Evolutionary conservation across 1,140 invertebrate species (phyloP), one percentile per base, ranked within the genome.

Genomic region (Eurosta solidaginis): DNA sequence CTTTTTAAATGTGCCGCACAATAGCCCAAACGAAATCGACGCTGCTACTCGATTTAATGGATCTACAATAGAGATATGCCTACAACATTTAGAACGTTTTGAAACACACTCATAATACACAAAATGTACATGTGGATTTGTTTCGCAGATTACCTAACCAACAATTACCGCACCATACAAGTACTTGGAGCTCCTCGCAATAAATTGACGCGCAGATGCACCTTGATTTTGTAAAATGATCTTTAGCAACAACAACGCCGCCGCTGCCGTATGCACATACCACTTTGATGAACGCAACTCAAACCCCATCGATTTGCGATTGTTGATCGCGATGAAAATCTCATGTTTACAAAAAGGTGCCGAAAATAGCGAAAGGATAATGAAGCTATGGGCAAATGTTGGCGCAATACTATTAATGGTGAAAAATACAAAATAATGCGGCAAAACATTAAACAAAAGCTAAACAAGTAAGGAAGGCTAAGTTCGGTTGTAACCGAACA

Each of bases 281-380:
- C n/a, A 20, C 54, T 33, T 4, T 7, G 54, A n/a, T 12, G 52
- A 59, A 36, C 33, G 29, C 59, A 40, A 17, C 6, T 63, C 29
- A 40, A 40, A 63, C 17, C 59, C 14, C 59, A 36, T 29, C 29
- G 4, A 79, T 76, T 74, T 63, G 77, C 33, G 59, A 36, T 20
- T 25, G 9, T n/a, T 75, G 80, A 80, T 79, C 77, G 78, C 76
- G 80, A 76, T 73, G 81, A 79, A 49, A 84, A 78, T 77, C 83
- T 85, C 83, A 81, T 79, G 82, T 85, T 85, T 80, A 85, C 83
- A 81, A 85, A 85, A 85, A 85, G 83, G 83, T 85, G 83, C 83
- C 83, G 83, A 85, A 81, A 84, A 81, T 82, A 85, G 81, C 79
- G 82, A 84, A 85, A 85, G 83, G 83, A 81, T 83, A 83, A 76